These are phyloP conservation scores for Drosophila tripunctata DNA, from an alignment of 2,888 invertebrate species.

Conservation along the genomic window DNA sequence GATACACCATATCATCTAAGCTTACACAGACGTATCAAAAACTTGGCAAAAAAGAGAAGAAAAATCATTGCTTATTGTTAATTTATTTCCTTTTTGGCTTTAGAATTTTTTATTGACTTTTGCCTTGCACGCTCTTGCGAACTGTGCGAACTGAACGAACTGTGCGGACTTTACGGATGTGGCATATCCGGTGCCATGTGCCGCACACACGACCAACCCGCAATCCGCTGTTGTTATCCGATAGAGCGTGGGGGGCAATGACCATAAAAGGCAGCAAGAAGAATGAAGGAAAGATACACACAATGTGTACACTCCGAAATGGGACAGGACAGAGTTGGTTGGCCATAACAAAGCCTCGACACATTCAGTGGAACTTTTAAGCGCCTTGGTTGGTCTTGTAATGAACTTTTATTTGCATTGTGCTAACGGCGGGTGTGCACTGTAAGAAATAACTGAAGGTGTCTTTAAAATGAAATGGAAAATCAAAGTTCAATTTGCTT, in stretches of 20 bases:
- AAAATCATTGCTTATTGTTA: conserved; percentile 76
- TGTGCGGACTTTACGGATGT: conserved; percentile 62
- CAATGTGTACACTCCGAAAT: conserved; percentile 20
- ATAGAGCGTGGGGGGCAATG: conserved; percentile 57
- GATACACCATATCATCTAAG: conserved; percentile 45
- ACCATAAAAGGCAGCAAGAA: conserved; percentile 60
- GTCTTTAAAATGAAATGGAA: neutral
- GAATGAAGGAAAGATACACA: conserved; percentile 23
- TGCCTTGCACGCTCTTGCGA: conserved; percentile 26
- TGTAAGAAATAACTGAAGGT: neutral
- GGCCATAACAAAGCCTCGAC: conserved; percentile 47
- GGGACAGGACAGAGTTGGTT: conserved; percentile 21
- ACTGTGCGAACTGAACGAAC: conserved; percentile 32
- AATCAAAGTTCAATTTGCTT: too few relatives aligned
- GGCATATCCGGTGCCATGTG: conserved; percentile 66
- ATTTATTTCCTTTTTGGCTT: conserved; percentile 75
- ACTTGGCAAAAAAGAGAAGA: conserved; percentile 10
- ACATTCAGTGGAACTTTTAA: conserved; percentile 54
- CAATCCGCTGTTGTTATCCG: conserved; percentile 54
- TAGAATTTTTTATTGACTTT: conserved; percentile 68
- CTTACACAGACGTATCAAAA: conserved; percentile 51
- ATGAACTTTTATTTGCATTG: conserved; percentile 78
- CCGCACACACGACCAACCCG: conserved; percentile 53
- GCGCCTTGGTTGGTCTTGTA: conserved; percentile 68
- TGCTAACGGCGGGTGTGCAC: conserved; percentile 14